phyloP scores from a whole-genome alignment of 2,888 invertebrate species.

The Oxytorus armatus region DNA sequence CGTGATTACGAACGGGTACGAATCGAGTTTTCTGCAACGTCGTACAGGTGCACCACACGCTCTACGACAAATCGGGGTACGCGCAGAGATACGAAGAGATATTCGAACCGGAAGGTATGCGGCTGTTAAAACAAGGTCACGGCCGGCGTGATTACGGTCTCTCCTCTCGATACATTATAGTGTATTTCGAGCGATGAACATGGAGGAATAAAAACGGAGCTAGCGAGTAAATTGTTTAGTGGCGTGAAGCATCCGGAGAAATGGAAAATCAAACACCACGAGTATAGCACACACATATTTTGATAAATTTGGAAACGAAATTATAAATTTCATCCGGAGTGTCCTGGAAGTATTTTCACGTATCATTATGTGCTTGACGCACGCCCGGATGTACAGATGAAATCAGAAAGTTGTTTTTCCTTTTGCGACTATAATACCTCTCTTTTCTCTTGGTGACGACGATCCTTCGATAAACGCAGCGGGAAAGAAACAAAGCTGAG shows the following conservation, averaged over 20 bases:
- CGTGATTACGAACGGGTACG: conserved; percentile 73
- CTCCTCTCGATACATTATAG: conserved; percentile 31
- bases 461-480: conserved; percentile 18
- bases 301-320: too few relatives aligned
- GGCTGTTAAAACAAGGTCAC: conserved; percentile 73
- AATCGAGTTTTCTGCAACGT: conserved; percentile 63
- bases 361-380: too few relatives aligned
- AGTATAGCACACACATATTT: too few relatives aligned
- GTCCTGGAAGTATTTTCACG: too few relatives aligned
- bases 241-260: conserved; percentile 25
- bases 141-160: conserved; percentile 70
- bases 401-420: conserved; percentile 42
- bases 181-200: too few relatives aligned
- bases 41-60: conserved; percentile 59
- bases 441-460: conserved; percentile 20
- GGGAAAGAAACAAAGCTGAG: conserved; percentile 27
- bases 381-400: neutral
- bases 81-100: conserved; percentile 63
- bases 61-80: conserved; percentile 51
- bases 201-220: conserved; percentile 23
- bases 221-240: conserved; percentile 8
- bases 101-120: conserved; percentile 68
- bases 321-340: too few relatives aligned
- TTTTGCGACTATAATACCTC: conserved; percentile 33
- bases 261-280: conserved; percentile 36